Evolutionary conservation across 2,113 vertebrate species (phyloP), one percentile per base, ranked within the genome.

Genomic region (Festucalex cinctus): DNA sequence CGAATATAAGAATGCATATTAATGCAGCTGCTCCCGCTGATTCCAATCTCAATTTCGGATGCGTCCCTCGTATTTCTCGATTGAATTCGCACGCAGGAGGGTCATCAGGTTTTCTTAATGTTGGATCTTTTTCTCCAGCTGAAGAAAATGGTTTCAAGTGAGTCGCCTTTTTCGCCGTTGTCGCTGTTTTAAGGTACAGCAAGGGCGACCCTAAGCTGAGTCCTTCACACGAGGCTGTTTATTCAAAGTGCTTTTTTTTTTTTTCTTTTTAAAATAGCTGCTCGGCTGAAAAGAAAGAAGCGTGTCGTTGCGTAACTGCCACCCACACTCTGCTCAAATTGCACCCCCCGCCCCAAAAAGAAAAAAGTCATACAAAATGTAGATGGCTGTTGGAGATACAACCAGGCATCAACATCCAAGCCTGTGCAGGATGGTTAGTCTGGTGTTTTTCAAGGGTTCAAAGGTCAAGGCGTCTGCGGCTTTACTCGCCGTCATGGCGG

Each of bases 231-330:
- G 73, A 66, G 66, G 41, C 56, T 54, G 69, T 67, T 81, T 70
- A 74, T 78, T 86, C 69, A 73, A 63, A 28, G 63, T 22, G 37
- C 48, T 20, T 62, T 43, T 26, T 22, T 43, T 43, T 26, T 46
- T 9, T 54, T 71, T 80, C 75, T 69, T 71, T 83, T 76, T 71
- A 78, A 79, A 81, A 84, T 73, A 83, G 76, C 53, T 72, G 37
- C 68, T 26, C 24, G 1, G 66, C 68, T 76, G 48, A 79, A 78
- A 69, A 66, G 41, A 68, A 66, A 66, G 59, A 73, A 61, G 70
- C 39, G 20, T 39, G 49, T 46, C 24, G 53, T 69, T 76, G 41
- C 20, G 1, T 74, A 83, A 78, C 65, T 32, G 39, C 49, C 17
- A 0, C 43, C 43, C 54, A 63, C 26, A 48, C 49, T 71, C 36